Evolutionary conservation across 2,797 vertebrate species (phyloP), one percentile per base, ranked within the genome.

Genomic region (Chromis chromis): DNA sequence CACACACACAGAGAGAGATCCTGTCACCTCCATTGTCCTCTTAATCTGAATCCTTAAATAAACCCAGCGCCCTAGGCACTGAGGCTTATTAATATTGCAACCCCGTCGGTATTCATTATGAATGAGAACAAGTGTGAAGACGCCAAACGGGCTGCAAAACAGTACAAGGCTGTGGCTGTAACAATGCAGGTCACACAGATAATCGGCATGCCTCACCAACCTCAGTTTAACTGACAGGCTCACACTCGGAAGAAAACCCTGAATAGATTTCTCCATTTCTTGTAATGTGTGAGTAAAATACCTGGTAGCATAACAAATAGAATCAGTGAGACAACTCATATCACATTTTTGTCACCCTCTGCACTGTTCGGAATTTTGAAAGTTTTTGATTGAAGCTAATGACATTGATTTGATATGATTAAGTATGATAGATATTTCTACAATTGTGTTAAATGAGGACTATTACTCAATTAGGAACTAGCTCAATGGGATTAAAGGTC

Each of bases 91-190:
- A 94, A 94, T 94, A 94, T 92, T 94, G 89, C 92, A 94, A 79
- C 77, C 76, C 80, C n/a, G 46, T 79, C 71, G 39, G 63, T 86
- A 94, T 95, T 93, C 86, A 95, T 93, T 93, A 95, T 94, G 89
- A 91, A 95, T 94, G 87, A 91, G 92, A 94, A 95, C 93, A 94
- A 94, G 93, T 93, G 91, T 92, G 93, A 92, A 90, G 91, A 87
- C 74, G 85, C 81, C 42, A 78, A 91, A 84, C 76, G 61, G 81
- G 74, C 85, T 90, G 83, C 90, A 87, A 92, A 93, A 92, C 91
- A 92, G 83, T 79, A 74, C 81, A 82, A 64, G 76, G 74, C 81
- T 80, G 78, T 53, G 75, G 75, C 79, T 77, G 74, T 84, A 89
- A 92, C 88, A 91, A 89, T 91, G 80, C 88, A 81, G 86, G 90